Evolutionary conservation across 1,140 invertebrate genomes (phyloP), one percentile per base, ranked within the genome.

Genomic region (Uloborus diversus): DNA sequence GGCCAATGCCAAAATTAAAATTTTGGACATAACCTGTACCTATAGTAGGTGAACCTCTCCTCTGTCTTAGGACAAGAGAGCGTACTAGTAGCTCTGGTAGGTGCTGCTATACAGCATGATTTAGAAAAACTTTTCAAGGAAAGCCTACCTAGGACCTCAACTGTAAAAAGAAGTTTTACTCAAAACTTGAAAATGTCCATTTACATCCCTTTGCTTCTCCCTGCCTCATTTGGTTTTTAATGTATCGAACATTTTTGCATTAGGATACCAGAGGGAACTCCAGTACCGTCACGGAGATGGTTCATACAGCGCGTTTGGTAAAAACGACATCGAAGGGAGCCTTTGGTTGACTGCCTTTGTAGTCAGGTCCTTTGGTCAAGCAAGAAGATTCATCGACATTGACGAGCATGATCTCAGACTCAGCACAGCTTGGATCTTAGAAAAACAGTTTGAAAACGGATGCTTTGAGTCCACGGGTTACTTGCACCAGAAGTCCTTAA

Each of bases 341-440:
- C 92, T 92, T 30, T 96, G 94, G 92, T 86, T 95, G n/a, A 95
- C 94, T 0, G 93, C 94, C 0, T 95, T 94, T 86, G 92, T 94
- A 9, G 87, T 95, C 0, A 91, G 91, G 83, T 93, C 92, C 1
- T 90, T 94, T 80, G 88, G 90, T 4, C 90, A 92, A 82, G 92
- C 92, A 1, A 87, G 87, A 32, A 82, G 85, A 0, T 90, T 90
- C 81, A 92, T 94, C 76, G 89, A 89, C 78, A 89, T 94, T 14
- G 92, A 94, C 80, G 71, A 85, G 20, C 81, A 86, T 13, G 85
- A 89, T 66, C 70, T 90, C 2, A 68, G 76, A 5, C 83, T 83
- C 57, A 85, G 86, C 2, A 83, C 88, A 14, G 81, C 85, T 0
- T 90, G 89, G 87, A 84, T 90, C 57, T 90, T 88, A 20, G 79